Evolutionary conservation across 2,797 vertebrate species (phyloP).

Genomic region (Aphelocoma californica): DNA sequence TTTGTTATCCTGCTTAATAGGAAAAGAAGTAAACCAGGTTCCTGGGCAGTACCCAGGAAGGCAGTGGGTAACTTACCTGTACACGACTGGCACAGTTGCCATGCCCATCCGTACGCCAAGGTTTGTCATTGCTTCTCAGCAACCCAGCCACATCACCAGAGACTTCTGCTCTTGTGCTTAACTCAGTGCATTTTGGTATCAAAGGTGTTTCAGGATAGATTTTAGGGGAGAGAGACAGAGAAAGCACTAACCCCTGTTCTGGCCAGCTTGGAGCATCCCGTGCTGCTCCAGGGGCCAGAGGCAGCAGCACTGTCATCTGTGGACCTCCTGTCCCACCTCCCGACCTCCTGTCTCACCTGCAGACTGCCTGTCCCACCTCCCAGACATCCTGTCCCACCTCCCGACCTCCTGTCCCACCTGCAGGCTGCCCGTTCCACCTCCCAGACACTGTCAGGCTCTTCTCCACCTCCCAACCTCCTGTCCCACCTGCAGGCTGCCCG

Average conservation of each 20-base stretch:
- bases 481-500: neutral
- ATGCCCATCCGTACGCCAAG: neutral
- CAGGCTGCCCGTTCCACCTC: neutral
- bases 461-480: neutral
- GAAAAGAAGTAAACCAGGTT: neutral
- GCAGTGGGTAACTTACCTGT: neutral
- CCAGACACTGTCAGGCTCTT: too few species aligned
- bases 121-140: neutral
- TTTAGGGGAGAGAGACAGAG: neutral
- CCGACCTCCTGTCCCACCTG: neutral
- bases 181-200: neutral
- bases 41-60: neutral
- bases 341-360: neutral
- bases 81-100: rapidly evolving
- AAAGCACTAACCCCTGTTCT: neutral
- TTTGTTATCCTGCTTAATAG: neutral
- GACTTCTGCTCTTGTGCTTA: neutral
- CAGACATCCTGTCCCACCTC: neutral
- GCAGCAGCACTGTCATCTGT: neutral
- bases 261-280: neutral
- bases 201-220: neutral
- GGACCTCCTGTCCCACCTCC: neutral
- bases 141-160: rapidly evolving
- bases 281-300: neutral
- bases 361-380: neutral